Evolutionary conservation across 2,113 vertebrate genomes (phyloP).

Genomic region (Sorex araneus): DNA sequence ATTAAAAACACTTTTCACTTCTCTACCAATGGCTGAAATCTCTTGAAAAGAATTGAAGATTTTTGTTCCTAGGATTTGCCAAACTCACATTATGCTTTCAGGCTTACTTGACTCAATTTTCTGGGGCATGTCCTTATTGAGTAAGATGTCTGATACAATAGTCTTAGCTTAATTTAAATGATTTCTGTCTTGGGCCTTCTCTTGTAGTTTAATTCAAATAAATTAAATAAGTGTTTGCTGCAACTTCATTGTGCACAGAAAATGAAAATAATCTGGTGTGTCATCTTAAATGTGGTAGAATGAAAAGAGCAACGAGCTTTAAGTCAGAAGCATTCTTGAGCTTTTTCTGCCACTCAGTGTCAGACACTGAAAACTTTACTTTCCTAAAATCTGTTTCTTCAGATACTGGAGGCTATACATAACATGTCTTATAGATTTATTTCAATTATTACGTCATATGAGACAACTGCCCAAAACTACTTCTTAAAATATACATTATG

Average conservation of each 20-base stretch:
- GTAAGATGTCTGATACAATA: slow-evolving; percentile 48
- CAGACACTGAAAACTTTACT: background rate
- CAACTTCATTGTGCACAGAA: slow-evolving; percentile 41
- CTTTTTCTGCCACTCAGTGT: background rate
- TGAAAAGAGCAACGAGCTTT: background rate
- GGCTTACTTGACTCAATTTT: slow-evolving; percentile 16
- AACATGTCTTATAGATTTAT: background rate
- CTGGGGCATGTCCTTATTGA: background rate
- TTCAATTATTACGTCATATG: background rate
- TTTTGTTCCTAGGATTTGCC: slow-evolving; percentile 53
- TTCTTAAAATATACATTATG: slow-evolving; percentile 16
- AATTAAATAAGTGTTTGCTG: slow-evolving; percentile 60
- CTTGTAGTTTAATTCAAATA: slow-evolving; percentile 63
- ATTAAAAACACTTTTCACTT: slow-evolving; percentile 6
- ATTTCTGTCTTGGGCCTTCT: slow-evolving; percentile 52
- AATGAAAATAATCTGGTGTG: slow-evolving; percentile 47
- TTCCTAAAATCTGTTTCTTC: background rate
- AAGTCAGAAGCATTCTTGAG: background rate
- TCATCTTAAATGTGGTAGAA: slow-evolving; percentile 15
- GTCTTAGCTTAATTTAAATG: slow-evolving; percentile 57
- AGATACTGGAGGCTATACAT: background rate
- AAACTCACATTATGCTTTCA: slow-evolving; percentile 55
- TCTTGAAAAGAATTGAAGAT: slow-evolving; percentile 5
- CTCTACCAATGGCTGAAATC: background rate
- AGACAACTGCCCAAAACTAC: background rate